Evolutionary conservation across 1,140 invertebrate genomes (phyloP).

Genomic region (Hestina assimilis): DNA sequence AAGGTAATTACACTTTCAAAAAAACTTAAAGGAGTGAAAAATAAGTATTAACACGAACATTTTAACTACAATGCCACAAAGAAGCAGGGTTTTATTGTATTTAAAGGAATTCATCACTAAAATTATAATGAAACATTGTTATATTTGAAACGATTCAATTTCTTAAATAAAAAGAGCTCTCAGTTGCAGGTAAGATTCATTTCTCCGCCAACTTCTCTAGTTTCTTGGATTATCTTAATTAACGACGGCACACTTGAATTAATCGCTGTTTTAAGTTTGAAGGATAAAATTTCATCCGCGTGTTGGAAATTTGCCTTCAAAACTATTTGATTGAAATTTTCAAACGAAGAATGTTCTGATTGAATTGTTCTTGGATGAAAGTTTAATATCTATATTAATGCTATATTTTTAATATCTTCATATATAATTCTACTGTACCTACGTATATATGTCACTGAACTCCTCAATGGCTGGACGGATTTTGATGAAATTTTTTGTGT

Average conservation of each 20-base stretch:
- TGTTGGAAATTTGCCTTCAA: conserved; percentile 26
- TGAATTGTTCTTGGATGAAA: conserved; percentile 15
- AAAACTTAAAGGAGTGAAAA: too few relatives aligned
- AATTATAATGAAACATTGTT: background rate
- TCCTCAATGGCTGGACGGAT: too few relatives aligned
- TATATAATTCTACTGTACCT: too few relatives aligned
- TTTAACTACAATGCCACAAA: too few relatives aligned
- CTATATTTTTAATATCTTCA: conserved; percentile 1
- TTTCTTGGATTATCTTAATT: conserved; percentile 41
- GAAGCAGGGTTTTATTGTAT: too few relatives aligned
- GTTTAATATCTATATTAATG: background rate
- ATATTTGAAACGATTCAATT: conserved; percentile 5
- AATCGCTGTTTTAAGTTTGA: conserved; percentile 42
- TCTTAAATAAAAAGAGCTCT: conserved; percentile 1
- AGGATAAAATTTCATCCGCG: conserved; percentile 26
- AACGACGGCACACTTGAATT: conserved; percentile 35
- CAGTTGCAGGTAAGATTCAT: conserved; percentile 24
- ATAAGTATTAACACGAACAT: too few relatives aligned
- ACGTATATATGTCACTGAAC: too few relatives aligned
- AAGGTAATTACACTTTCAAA: too few relatives aligned
- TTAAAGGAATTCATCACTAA: too few relatives aligned
- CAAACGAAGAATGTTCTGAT: conserved; percentile 16
- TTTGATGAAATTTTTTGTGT: too few relatives aligned
- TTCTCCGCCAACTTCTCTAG: conserved; percentile 25
- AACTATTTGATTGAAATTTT: conserved; percentile 28